These are phyloP conservation scores for Otolemur crassicaudatus DNA, from an alignment of 2,797 vertebrate genomes.

Conservation along the genomic window DNA sequence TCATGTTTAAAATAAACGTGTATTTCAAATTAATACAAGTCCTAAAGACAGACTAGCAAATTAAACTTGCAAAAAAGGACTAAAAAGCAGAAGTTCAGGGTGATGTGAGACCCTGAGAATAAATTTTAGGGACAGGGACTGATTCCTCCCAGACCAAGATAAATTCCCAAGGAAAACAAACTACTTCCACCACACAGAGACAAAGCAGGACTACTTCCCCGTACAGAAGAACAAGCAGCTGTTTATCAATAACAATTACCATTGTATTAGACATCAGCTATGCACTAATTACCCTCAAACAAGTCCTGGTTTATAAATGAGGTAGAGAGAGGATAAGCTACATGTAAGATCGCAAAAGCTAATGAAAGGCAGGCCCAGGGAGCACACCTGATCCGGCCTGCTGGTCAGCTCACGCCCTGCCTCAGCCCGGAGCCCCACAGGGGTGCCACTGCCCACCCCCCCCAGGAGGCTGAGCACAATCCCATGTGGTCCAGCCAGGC, in stretches of 20 bases:
- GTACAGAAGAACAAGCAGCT: not conserved
- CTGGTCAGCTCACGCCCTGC: not conserved
- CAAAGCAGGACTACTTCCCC: not conserved
- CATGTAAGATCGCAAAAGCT: not conserved
- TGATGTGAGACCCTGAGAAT: not conserved
- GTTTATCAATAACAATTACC: not conserved
- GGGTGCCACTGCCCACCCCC: not conserved
- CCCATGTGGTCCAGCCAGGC: not conserved
- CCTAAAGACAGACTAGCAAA: not conserved
- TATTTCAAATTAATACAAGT: conserved; percentile 40
- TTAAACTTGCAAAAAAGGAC: not conserved
- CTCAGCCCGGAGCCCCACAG: not conserved
- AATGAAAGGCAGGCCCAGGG: not conserved
- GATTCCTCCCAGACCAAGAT: not conserved
- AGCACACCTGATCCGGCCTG: not conserved
- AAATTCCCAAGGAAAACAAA: not conserved
- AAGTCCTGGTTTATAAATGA: not conserved
- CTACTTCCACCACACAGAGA: not conserved
- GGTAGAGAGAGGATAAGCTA: not conserved
- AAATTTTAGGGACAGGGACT: not conserved
- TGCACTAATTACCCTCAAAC: not conserved
- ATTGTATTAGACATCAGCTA: not conserved
- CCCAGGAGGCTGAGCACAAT: not conserved
- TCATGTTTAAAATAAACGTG: conserved; percentile 58
- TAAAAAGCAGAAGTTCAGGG: not conserved